Conservation (phyloP, 1,140 invertebrate species). For the Zaprionus gabonicus region DNA sequence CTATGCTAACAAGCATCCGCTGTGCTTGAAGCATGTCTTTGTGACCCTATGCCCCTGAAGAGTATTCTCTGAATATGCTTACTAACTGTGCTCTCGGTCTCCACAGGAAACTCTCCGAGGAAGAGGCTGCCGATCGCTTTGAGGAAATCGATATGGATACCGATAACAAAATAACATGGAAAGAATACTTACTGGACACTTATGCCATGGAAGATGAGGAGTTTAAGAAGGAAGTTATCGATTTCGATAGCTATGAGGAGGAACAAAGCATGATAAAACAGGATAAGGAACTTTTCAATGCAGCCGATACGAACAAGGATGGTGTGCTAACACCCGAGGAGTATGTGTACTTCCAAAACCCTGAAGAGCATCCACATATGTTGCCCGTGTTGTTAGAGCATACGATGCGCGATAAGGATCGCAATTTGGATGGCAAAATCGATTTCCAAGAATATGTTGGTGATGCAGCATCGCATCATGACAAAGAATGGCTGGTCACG, state of each 20-base stretch:
- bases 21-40: conserved; percentile 36
- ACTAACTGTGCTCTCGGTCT: conserved; percentile 22
- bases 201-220: conserved; percentile 89
- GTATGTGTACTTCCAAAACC: conserved; percentile 95
- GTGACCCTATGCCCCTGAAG: not conserved
- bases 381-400: conserved; percentile 92
- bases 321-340: conserved; percentile 91
- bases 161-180: conserved; percentile 94
- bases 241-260: conserved; percentile 81
- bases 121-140: conserved; percentile 94
- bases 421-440: conserved; percentile 92
- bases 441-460: conserved; percentile 94
- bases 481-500: conserved; percentile 92
- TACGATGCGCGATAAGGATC: conserved; percentile 94
- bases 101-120: conserved; percentile 91
- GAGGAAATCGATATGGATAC: conserved; percentile 94
- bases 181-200: conserved; percentile 93
- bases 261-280: conserved; percentile 88
- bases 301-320: conserved; percentile 94
- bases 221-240: conserved; percentile 84
- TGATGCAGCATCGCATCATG: conserved; percentile 89
- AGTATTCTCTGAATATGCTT: not conserved
- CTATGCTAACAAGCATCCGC: conserved; percentile 34
- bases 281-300: conserved; percentile 94
- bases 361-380: conserved; percentile 97